phyloP scores from a whole-genome alignment of 1,140 invertebrate species.

The Euwallacea fornicatus region DNA sequence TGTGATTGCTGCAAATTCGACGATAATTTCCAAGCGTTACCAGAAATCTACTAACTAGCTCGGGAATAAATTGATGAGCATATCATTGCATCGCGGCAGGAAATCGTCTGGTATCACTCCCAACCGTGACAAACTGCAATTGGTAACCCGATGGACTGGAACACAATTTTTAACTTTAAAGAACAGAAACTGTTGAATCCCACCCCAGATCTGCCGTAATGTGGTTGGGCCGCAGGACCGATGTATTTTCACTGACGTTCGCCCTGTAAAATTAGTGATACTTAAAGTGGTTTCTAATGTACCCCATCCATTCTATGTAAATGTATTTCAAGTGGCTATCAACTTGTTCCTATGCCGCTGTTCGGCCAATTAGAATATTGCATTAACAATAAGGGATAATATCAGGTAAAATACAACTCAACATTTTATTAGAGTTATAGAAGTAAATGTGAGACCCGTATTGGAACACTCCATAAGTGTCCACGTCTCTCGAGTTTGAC shows the following conservation, averaged over 20 bases:
- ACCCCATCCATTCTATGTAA: conserved; percentile 52
- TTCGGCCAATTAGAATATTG: neutral
- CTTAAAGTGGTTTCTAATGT: conserved; percentile 53
- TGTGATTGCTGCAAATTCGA: conserved; percentile 19
- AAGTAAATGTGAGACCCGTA: conserved; percentile 41
- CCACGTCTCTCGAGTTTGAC: conserved; percentile 30
- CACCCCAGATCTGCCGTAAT: conserved; percentile 45
- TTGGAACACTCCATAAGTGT: conserved; percentile 54
- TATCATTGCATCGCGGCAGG: conserved; percentile 29
- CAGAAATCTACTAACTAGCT: conserved; percentile 14
- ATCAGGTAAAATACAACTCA: conserved; percentile 16
- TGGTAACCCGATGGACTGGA: conserved; percentile 59
- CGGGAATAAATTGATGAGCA: conserved; percentile 15
- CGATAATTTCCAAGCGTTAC: neutral
- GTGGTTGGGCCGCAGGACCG: conserved; percentile 5
- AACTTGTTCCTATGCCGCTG: conserved; percentile 37
- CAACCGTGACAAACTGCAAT: conserved; percentile 66
- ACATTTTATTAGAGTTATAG: conserved; percentile 37
- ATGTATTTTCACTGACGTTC: conserved; percentile 39
- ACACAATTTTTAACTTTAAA: conserved; percentile 29
- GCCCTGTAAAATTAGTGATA: conserved; percentile 50
- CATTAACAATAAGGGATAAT: neutral
- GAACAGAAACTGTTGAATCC: neutral
- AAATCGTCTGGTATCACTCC: conserved; percentile 18
- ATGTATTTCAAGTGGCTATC: conserved; percentile 51